Evolutionary conservation across 2,113 vertebrate genomes (phyloP), one percentile per base, ranked within the genome.

Genomic region (Nettapus auritus): DNA sequence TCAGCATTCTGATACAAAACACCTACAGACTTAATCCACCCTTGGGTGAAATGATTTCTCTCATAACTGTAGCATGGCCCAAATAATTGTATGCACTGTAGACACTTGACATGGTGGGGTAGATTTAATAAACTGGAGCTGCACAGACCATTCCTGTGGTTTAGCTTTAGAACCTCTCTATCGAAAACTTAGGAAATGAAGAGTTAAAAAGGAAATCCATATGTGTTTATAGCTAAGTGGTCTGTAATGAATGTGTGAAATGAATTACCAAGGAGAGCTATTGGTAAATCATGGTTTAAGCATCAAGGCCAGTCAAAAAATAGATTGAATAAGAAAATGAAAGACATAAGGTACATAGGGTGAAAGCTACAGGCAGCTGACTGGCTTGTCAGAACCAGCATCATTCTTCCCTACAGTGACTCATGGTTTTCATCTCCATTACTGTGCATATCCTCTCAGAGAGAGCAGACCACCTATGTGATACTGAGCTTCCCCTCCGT

Each of bases 141-240:
- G 75, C 76, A 94, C 4, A 94, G 80, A 82, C 79, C 90, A 94
- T 95, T 95, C 96, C 89, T 95, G 88, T 68, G 96, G 96, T 93
- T 96, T 94, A 93, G 92, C 81, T 76, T 97, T 96, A 94, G 95
- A 95, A 95, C 84, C 86, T 93, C 93, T 92, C 91, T 86, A 96
- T 90, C 75, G 31, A 96, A 96, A 94, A 93, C 55, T 81, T 95
- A 89, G 21, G 95, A 97, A 97, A 95, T 92, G 48, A 97, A 98
- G 96, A 77, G 79, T 94, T 97, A 97, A 97, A 94, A 96, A 96
- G 96, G 94, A 97, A 97, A 97, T 96, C 92, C 96, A 93, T 82
- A 84, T 70, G 93, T 91, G 93, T 96, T 96, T 97, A 96, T 81
- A 95, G 85, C 93, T 33, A n/a, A 93, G 93, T 4, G 9, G 71